Base-by-base conservation (phyloP, 2,113 vertebrate genomes). In the Apodemus speciosus region DNA sequence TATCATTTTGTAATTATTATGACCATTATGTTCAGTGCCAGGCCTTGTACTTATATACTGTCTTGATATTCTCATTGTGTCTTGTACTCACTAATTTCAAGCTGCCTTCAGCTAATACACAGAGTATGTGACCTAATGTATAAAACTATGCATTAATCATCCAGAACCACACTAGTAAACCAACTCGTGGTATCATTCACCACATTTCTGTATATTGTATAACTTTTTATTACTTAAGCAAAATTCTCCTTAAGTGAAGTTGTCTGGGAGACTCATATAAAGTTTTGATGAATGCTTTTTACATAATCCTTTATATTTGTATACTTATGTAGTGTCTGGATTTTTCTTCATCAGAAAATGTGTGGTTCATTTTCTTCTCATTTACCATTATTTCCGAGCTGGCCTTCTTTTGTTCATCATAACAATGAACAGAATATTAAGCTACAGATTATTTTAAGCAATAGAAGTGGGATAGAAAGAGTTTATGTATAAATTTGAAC, bases 401-500 rank as follows among this genome's bases (percentile, higher is more conserved):
- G 27, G 0, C 0, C 83, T 94, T 46, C 89, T 38, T 91, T 46
- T 51, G 0, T 81, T 5, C 0, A 60, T 4, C 3, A 60, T 94
- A 97, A 92, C 69, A 9, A 96, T 90, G 81, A 62, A 9, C 18
- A 93, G 86, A 95, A 96, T 64, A 92, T 85, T 85, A 60, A 86
- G 73, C 0, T 95, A 62, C 32, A 84, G 95, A 94, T 96, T 46
- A 79, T 56, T 2, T 85, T 92, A 88, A 95, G 35, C 72, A 13
- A 92, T 83, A 88, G 93, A 86, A 64, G 46, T 60, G 23, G 6
- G 1, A 69, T 93, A 87, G 40, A 85, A 94, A 97, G 4, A 58
- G 93, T 89, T 4, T 89, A 93, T 91, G 89, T 2, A 69, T 53
- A 97, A 97, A 97, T 95, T 97, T 94, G 97, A 98, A 95, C 51